Evolutionary conservation across 2,113 vertebrate genomes (phyloP).

Genomic region (Mobula hypostoma): DNA sequence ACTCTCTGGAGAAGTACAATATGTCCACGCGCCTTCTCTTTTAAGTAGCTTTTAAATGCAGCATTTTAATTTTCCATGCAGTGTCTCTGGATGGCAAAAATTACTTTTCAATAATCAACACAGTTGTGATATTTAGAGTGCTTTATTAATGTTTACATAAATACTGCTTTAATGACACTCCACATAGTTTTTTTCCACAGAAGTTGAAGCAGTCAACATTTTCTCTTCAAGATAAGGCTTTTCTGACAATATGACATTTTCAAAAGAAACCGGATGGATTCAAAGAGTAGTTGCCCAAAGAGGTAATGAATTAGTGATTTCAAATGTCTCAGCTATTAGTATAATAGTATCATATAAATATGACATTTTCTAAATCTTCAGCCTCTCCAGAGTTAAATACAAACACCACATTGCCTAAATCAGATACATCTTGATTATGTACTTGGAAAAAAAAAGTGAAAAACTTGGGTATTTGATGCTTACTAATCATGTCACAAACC

Average conservation of each 20-base stretch:
- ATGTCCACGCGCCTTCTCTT: background rate
- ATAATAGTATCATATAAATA: background rate
- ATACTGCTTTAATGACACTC: slow-evolving; percentile 16
- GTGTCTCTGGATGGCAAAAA: background rate
- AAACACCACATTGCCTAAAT: slow-evolving; percentile 3
- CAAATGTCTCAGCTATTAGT: background rate
- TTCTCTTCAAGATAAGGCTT: background rate
- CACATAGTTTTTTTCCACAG: slow-evolving; percentile 14
- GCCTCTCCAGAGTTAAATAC: background rate
- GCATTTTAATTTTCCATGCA: background rate
- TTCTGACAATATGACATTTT: slow-evolving; percentile 8
- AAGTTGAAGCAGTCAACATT: slow-evolving; percentile 22
- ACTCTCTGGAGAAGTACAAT: background rate
- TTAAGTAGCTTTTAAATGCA: background rate
- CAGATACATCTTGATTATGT: background rate
- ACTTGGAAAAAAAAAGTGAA: background rate
- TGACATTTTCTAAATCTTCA: background rate
- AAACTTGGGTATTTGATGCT: background rate
- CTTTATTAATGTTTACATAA: slow-evolving; percentile 16
- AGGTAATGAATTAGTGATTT: too few species aligned
- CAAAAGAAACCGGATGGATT: background rate
- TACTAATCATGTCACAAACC: background rate
- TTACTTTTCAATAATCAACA: background rate
- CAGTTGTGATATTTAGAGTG: background rate
- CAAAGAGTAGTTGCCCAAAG: background rate